phyloP scores from a whole-genome alignment of 2,113 vertebrate genomes.

The Hydropotes inermis region DNA sequence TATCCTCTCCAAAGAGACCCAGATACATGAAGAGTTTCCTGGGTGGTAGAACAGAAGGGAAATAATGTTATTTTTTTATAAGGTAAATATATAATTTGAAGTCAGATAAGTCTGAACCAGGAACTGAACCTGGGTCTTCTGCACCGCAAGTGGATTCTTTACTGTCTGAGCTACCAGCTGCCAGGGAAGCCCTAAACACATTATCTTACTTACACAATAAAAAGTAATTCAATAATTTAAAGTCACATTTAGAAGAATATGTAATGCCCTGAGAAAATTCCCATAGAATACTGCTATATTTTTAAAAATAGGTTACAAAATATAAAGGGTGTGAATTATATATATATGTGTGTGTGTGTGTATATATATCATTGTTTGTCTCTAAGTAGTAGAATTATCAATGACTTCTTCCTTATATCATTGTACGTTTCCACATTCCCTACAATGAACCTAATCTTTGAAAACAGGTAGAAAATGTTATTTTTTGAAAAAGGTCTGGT shows the following conservation, averaged over 20 bases:
- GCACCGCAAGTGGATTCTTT: not conserved
- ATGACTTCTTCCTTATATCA: not conserved
- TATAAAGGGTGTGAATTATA: not conserved
- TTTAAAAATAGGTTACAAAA: not conserved
- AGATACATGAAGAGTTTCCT: not conserved
- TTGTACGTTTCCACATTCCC: slow-evolving; percentile 13
- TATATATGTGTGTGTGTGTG: not conserved
- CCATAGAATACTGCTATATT: not conserved
- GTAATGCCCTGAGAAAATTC: not conserved
- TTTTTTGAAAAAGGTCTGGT: not conserved
- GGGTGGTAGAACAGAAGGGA: not conserved
- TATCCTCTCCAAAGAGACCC: not conserved
- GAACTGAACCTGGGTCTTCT: not conserved
- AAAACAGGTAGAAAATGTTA: not conserved
- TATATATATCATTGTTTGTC: not conserved
- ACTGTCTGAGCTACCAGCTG: not conserved
- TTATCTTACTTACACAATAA: not conserved
- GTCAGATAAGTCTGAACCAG: not conserved
- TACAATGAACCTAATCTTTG: not conserved
- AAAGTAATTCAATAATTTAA: not conserved
- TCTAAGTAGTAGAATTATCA: not conserved
- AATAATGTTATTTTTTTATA: not conserved
- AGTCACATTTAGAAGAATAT: slow-evolving; percentile 1
- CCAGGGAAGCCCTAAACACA: not conserved
- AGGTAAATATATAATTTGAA: not conserved